phyloP scores from a whole-genome alignment of 1,140 invertebrate genomes.

The Acromyrmex heyeri region DNA sequence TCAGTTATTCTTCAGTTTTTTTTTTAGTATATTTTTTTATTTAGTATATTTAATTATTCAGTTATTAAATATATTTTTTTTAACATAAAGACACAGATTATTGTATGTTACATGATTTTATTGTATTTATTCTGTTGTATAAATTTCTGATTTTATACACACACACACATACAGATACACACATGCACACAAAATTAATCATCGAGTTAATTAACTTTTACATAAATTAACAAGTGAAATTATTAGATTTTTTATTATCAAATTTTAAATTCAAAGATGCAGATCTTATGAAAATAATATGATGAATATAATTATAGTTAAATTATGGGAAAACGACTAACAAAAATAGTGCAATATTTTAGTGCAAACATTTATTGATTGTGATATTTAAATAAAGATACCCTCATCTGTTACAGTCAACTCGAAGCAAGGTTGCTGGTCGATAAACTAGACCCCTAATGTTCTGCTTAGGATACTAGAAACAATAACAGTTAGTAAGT shows the following conservation, averaged over 20 bases:
- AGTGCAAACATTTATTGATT: not conserved
- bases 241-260: not conserved
- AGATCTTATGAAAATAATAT: not conserved
- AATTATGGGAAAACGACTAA: not conserved
- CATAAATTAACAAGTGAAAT: not conserved
- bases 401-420: constrained; percentile 47
- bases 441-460: constrained; percentile 49
- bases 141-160: not conserved
- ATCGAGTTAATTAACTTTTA: not conserved
- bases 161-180: no score
- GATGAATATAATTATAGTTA: not conserved
- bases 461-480: not conserved
- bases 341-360: not conserved
- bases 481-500: constrained; percentile 2
- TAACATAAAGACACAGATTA: not conserved
- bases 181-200: not conserved
- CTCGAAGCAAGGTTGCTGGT: constrained; percentile 24
- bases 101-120: not conserved
- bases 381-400: not conserved
- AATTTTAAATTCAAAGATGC: not conserved
- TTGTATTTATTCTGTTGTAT: not conserved
- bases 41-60: not conserved
- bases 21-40: not conserved
- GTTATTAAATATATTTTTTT: not conserved
- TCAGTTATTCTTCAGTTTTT: not conserved